Percentiles rank a stretch among this genome's conserved stretches.
phyloP scores from a whole-genome alignment of 2,113 vertebrate genomes.

The Electrona antarctica region DNA sequence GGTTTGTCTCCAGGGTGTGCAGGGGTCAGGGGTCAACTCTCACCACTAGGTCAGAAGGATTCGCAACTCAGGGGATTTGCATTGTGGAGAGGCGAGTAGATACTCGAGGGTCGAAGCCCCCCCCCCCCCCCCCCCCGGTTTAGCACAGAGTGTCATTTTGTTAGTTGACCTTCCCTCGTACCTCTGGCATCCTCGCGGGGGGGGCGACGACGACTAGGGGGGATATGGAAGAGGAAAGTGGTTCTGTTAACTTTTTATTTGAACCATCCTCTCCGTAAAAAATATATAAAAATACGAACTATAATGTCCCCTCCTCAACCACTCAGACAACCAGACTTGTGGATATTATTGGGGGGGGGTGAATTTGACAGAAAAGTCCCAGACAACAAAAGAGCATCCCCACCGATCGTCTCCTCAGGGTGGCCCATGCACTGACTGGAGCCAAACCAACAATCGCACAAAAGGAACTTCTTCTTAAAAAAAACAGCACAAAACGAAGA shows the following conservation, averaged over 20 bases:
- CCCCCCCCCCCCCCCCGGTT: slow-evolving; percentile 40
- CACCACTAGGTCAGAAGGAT: slow-evolving; percentile 63
- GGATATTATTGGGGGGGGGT: slow-evolving; percentile 25
- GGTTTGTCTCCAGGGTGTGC: slow-evolving; percentile 54
- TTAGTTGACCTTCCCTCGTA: slow-evolving; percentile 69
- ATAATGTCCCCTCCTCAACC: slow-evolving; percentile 4
- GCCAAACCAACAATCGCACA: slow-evolving; percentile 40
- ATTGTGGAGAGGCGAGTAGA: slow-evolving; percentile 61
- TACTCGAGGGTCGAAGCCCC: slow-evolving; percentile 62
- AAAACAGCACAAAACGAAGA: slow-evolving; percentile 15
- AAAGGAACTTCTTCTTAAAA: slow-evolving; percentile 34
- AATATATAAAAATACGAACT: slow-evolving; percentile 13
- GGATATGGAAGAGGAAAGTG: slow-evolving; percentile 6
- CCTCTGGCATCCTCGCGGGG: slow-evolving; percentile 51
- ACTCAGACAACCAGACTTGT: slow-evolving; percentile 40
- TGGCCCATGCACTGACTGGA: slow-evolving; percentile 21
- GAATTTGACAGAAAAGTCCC: slow-evolving; percentile 47
- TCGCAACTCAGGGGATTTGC: slow-evolving; percentile 67
- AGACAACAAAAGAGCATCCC: slow-evolving; percentile 58
- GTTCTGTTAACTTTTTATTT: slow-evolving; percentile 51
- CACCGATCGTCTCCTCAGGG: slow-evolving; percentile 20
- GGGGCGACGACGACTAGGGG: slow-evolving; percentile 13
- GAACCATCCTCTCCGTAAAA: slow-evolving; percentile 21
- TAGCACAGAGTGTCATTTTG: slow-evolving; percentile 69
- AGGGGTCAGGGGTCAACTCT: slow-evolving; percentile 38